Conservation (phyloP, 2,797 vertebrate genomes). For the Capromys pilorides region DNA sequence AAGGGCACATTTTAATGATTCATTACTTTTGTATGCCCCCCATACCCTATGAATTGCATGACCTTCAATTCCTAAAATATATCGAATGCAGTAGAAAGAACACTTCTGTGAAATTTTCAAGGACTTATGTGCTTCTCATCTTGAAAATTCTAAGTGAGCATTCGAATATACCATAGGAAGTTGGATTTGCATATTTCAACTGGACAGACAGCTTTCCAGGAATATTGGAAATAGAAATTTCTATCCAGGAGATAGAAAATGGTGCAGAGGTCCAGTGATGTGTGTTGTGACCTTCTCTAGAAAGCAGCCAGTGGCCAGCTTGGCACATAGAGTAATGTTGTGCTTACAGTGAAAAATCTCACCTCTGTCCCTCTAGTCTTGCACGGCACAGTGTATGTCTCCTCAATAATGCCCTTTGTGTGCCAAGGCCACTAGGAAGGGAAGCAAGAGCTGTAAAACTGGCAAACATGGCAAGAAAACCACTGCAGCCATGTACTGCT, state of each 20-base stretch:
- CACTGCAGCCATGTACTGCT: slow-evolving; percentile 19
- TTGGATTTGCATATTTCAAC: not conserved
- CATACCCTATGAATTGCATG: not conserved
- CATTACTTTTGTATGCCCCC: slow-evolving; percentile 43
- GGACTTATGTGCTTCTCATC: not conserved
- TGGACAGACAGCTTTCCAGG: not conserved
- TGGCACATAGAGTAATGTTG: not conserved
- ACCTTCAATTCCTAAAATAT: not conserved
- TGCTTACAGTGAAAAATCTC: not conserved
- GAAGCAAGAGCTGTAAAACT: not conserved
- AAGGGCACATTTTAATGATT: slow-evolving; percentile 69
- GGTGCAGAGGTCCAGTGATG: accelerated
- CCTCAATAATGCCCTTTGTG: not conserved
- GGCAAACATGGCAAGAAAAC: not conserved
- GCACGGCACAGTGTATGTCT: not conserved
- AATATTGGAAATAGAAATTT: not conserved
- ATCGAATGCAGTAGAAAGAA: not conserved
- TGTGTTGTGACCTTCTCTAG: not conserved
- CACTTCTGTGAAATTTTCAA: not conserved
- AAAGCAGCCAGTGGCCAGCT: not conserved
- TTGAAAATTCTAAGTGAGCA: not conserved
- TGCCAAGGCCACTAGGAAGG: not conserved
- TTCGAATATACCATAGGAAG: not conserved
- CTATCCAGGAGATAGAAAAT: not conserved
- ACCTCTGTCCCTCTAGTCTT: not conserved